A percentile compares a stretch with the other conserved stretches of the same genome.
phyloP scores from a whole-genome alignment of 2,113 vertebrate species.

The Cynoglossus semilaevis region DNA sequence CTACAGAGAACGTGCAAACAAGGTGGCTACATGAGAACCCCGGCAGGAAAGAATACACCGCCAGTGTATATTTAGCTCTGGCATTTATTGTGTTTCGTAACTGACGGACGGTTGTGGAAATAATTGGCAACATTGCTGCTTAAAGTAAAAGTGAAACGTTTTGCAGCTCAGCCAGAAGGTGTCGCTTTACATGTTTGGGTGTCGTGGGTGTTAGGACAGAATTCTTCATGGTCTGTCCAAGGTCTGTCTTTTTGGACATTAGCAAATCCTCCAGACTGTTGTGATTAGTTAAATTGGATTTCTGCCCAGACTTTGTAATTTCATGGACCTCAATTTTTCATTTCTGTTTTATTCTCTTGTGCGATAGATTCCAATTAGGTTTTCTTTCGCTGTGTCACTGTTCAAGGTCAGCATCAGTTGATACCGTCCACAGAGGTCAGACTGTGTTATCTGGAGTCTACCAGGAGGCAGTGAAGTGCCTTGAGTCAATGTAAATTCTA shows the following conservation, averaged over 20 bases:
- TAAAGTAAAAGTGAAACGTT: neutral
- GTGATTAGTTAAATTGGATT: neutral
- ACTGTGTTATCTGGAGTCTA: too few species aligned
- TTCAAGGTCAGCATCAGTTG: too few species aligned
- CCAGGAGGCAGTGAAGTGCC: too few species aligned
- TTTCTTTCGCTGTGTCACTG: too few species aligned
- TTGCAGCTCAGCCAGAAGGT: neutral
- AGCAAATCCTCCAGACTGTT: too few species aligned
- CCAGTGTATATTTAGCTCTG: constrained; percentile 36
- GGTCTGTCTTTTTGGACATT: too few species aligned
- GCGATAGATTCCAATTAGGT: neutral
- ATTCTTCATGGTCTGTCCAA: too few species aligned
- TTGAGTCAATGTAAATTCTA: too few species aligned
- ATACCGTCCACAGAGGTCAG: too few species aligned
- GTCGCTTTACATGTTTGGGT: too few species aligned
- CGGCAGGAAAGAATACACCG: constrained; percentile 35
- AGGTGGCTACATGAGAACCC: constrained; percentile 21
- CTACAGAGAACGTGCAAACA: constrained; percentile 50
- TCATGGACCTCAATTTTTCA: neutral
- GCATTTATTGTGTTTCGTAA: constrained; percentile 28
- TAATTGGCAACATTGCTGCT: constrained; percentile 9
- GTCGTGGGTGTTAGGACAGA: too few species aligned
- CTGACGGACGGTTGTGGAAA: constrained; percentile 7
- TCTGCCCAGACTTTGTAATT: neutral
- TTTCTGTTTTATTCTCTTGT: neutral